Conservation (phyloP, 1,140 invertebrate species). For the Lepidotrigona ventralis region DNA sequence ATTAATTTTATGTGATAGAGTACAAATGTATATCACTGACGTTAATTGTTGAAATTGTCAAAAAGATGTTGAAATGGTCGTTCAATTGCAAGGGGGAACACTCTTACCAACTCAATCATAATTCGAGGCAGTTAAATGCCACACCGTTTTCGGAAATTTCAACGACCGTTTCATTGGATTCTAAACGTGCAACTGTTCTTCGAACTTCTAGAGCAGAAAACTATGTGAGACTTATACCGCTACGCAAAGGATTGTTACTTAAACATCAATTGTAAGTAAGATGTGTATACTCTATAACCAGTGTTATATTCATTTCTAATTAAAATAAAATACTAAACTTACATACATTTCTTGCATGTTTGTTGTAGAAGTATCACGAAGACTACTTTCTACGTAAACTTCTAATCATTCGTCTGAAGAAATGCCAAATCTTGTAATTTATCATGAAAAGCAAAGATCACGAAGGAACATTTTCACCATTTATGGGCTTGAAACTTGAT, state of each 20-base stretch:
- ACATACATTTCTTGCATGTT: neutral
- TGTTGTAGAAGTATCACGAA: neutral
- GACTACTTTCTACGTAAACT: neutral
- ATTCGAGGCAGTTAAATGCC: neutral
- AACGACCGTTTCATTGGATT: slow-evolving; percentile 4
- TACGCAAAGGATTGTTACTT: neutral
- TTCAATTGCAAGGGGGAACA: neutral
- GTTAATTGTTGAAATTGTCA: neutral
- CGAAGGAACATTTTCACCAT: too few species aligned
- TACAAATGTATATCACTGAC: neutral
- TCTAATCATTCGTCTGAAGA: neutral
- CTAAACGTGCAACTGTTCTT: slow-evolving; percentile 12
- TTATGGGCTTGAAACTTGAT: too few species aligned
- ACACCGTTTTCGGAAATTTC: neutral
- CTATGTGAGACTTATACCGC: neutral
- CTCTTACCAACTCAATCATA: neutral
- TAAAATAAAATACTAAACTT: neutral
- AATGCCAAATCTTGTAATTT: neutral
- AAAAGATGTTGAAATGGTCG: neutral
- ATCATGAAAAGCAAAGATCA: too few species aligned
- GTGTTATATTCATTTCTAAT: neutral
- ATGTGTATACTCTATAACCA: neutral
- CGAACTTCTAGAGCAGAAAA: slow-evolving; percentile 38
- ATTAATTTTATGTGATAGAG: neutral
- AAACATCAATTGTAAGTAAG: too few species aligned